Evolutionary conservation across 2,113 vertebrate genomes (phyloP).

Genomic region (Formicarius rufipectus): DNA sequence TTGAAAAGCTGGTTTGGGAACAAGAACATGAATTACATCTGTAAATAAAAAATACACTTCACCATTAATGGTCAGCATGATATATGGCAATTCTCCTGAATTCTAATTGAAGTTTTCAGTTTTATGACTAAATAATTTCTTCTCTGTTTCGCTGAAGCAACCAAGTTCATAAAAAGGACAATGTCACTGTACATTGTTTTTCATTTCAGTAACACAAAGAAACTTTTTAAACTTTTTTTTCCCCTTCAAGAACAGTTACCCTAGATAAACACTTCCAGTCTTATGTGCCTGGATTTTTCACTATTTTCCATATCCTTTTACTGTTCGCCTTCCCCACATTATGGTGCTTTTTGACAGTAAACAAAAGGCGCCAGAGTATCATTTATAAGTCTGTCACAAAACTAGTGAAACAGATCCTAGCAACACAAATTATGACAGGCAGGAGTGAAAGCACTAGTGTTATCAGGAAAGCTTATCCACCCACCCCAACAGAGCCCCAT

Average conservation of each 20-base stretch:
- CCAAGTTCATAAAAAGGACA: not conserved
- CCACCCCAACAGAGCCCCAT: constrained; percentile 15
- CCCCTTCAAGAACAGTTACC: not conserved
- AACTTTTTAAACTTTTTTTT: not conserved
- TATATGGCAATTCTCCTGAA: not conserved
- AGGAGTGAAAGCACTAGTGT: not conserved
- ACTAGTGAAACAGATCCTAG: constrained; percentile 40
- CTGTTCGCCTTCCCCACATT: not conserved
- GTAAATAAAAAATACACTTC: not conserved
- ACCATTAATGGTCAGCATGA: not conserved
- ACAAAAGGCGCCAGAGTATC: not conserved
- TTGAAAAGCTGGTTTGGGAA: not conserved
- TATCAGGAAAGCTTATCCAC: constrained; percentile 44
- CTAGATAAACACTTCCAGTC: not conserved
- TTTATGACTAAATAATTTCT: not conserved
- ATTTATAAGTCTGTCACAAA: constrained; percentile 39
- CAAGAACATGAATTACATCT: not conserved
- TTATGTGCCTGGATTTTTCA: not conserved
- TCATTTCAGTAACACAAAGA: not conserved
- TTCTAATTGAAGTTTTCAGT: not conserved
- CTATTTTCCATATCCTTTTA: not conserved
- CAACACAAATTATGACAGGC: constrained; percentile 34
- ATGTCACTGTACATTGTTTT: not conserved
- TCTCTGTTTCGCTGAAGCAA: not conserved
- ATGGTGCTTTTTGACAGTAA: constrained; percentile 11